Base-by-base conservation (phyloP, 2,113 vertebrate species). In the Lamprologus ornatipinnis region DNA sequence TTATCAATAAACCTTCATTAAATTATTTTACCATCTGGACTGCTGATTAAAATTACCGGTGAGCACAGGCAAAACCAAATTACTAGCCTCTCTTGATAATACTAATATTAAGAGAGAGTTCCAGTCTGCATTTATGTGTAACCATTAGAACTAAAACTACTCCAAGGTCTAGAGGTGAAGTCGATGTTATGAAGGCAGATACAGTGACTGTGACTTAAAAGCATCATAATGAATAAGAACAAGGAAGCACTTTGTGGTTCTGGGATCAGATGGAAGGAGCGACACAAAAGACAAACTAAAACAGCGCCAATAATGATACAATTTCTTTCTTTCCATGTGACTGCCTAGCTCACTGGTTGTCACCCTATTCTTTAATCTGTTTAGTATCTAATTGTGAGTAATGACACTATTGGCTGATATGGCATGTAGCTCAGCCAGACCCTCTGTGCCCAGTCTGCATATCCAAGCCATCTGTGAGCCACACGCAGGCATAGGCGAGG, bases 351-450 rank as follows among this genome's bases (percentile, higher is more conserved):
- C 86, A 84, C 83, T 91, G 81, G 12, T 82, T 79, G 86, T 91
- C 91, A 35, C 88, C 91, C 89, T 81, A 75, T 92, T 91, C 90
- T 92, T 93, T 93, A 93, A 95, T 95, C 93, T 90, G 91, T 91
- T 95, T 91, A 90, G 89, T 85, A 70, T 92, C 85, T 94, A 94
- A 95, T 94, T 95, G 93, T 95, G 93, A 94, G 93, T 94, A 94
- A 95, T 94, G 91, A 92, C 55, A 89, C 90, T 87, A 87, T 93
- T 93, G 91, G 91, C 89, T 92, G 86, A 92, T 92, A 89, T 88
- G 91, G 87, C 83, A 86, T 79, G 88, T 83, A 80, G 89, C 91
- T 89, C 91, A 57, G 92, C 88, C 89, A 93, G 80, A 88, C 92
- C 65, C 92, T 90, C 90, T 81, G 91, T 93, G 91, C 93, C 93